Conservation (phyloP, 2,888 invertebrate genomes). For the Cephus nigrinus region DNA sequence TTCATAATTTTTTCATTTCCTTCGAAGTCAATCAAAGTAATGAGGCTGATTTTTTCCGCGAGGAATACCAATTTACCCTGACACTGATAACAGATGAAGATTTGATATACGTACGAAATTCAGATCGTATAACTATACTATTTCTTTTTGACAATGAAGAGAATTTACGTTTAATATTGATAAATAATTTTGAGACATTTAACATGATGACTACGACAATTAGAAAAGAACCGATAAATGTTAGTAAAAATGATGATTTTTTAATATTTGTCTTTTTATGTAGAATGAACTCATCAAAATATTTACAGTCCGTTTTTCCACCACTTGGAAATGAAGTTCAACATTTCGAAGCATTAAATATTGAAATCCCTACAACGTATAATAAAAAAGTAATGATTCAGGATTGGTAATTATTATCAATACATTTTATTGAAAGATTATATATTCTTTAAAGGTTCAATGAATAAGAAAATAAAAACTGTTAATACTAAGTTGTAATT, state of each 20-base stretch:
- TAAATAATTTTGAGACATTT: background rate
- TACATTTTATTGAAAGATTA: conserved; percentile 2
- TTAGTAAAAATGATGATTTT: background rate
- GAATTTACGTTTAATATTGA: background rate
- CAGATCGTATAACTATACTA: background rate
- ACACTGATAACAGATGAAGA: background rate
- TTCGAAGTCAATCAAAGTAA: background rate
- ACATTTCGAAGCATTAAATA: conserved; percentile 26
- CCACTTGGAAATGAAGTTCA: conserved; percentile 27
- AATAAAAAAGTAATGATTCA: conserved; percentile 46
- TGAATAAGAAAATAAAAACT: background rate
- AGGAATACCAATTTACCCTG: background rate
- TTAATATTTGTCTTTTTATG: background rate
- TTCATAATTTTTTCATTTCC: background rate
- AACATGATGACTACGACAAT: background rate
- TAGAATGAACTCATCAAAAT: background rate
- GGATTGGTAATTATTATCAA: conserved; percentile 38
- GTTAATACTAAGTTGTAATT: conserved; percentile 1
- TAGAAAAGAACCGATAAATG: background rate
- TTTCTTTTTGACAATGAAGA: background rate
- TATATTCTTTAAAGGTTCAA: conserved; percentile 1
- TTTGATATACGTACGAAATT: background rate
- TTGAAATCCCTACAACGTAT: conserved; percentile 33
- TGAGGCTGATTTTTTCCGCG: background rate
- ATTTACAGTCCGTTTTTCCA: conserved; percentile 38